Conservation (phyloP, 2,888 invertebrate species). For the Cenopis cana region DNA sequence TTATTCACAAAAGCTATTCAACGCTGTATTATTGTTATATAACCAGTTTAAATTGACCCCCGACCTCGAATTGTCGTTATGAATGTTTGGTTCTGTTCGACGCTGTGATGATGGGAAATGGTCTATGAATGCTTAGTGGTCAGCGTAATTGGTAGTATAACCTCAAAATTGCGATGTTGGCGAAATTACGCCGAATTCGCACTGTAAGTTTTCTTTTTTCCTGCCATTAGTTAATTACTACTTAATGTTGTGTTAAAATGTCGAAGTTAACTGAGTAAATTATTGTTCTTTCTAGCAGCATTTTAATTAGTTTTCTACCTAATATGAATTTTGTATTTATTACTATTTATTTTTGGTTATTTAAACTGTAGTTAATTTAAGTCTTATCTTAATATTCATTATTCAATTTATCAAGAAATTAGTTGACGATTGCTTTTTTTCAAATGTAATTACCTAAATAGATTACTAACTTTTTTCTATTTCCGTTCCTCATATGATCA, state of each 20-base stretch:
- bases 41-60: neutral
- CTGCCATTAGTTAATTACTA: slow-evolving; percentile 1
- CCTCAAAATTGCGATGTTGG: slow-evolving; percentile 14
- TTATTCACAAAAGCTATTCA: neutral
- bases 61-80: neutral
- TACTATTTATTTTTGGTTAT: too few species aligned
- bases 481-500: too few species aligned
- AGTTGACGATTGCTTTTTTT: too few species aligned
- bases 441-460: too few species aligned
- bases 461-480: too few species aligned
- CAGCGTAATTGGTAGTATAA: slow-evolving; percentile 15
- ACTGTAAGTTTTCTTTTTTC: slow-evolving; percentile 10
- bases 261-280: neutral
- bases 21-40: neutral
- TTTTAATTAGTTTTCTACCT: too few species aligned
- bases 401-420: too few species aligned
- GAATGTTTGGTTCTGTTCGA: neutral
- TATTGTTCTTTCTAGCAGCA: too few species aligned
- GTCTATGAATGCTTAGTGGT: neutral
- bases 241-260: slow-evolving; percentile 2
- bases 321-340: too few species aligned
- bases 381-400: too few species aligned
- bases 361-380: too few species aligned
- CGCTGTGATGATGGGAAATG: neutral
- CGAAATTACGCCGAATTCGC: slow-evolving; percentile 10